Percentiles rank a stretch among this genome's conserved stretches.
These are phyloP conservation scores for Synanceia verrucosa DNA, from an alignment of 2,797 vertebrate genomes.

Conservation along the genomic window DNA sequence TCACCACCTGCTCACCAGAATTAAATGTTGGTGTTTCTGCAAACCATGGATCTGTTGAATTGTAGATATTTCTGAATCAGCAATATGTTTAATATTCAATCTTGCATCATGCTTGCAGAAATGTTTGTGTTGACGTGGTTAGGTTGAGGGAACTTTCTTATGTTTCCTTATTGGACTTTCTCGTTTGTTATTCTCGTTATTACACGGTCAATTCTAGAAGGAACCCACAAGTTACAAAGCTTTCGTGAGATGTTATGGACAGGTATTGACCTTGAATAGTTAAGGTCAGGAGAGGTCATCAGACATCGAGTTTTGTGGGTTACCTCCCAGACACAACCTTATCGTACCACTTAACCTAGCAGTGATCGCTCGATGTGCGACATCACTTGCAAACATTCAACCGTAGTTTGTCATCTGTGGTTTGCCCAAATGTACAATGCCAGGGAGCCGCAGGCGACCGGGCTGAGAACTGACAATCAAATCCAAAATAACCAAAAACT, in stretches of 20 bases:
- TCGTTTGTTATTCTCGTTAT: no score
- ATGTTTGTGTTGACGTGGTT: not conserved
- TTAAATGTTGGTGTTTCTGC: not conserved
- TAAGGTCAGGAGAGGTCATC: no score
- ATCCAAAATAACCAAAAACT: not conserved
- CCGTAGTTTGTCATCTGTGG: not conserved
- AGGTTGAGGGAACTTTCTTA: not conserved
- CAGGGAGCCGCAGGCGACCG: no score
- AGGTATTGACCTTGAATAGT: not conserved
- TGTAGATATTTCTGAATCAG: not conserved
- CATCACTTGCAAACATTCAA: not conserved
- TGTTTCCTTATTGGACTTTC: no score
- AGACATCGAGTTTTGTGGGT: not conserved
- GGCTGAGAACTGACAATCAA: not conserved
- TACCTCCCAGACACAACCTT: not conserved
- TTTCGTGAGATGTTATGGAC: not conserved
- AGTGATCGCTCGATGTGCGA: not conserved
- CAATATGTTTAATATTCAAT: not conserved
- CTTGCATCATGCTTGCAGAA: rapidly evolving
- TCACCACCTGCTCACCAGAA: rapidly evolving
- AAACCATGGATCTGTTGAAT: not conserved
- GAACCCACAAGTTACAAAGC: not conserved
- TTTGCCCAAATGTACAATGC: rapidly evolving
- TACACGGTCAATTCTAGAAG: not conserved
- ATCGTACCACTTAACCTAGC: not conserved